phyloP scores from a whole-genome alignment of 1,140 invertebrate genomes.

The Drosophila gunungcola region DNA sequence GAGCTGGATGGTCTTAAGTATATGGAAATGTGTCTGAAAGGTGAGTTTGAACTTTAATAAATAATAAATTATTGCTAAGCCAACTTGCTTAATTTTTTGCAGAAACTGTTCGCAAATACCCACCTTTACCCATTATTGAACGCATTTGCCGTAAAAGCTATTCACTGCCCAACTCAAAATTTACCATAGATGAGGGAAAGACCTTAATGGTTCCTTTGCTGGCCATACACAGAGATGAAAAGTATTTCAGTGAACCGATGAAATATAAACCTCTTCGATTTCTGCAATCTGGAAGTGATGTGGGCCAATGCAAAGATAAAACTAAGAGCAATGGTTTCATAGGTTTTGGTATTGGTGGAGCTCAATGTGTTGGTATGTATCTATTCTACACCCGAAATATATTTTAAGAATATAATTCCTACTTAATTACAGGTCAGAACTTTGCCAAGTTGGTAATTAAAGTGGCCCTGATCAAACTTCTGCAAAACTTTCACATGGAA shows the following conservation, averaged over 20 bases:
- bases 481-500: conserved; percentile 65
- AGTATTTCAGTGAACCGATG: conserved; percentile 87
- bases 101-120: conserved; percentile 85
- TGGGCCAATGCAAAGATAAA: conserved; percentile 1
- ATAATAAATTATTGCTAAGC: too few relatives aligned
- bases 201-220: conserved; percentile 71
- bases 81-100: conserved; percentile 3
- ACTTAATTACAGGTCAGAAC: conserved; percentile 61
- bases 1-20: conserved; percentile 61
- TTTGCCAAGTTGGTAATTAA: conserved; percentile 77
- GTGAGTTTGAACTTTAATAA: conserved; percentile 10
- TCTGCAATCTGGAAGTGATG: conserved; percentile 41
- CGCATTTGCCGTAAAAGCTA: conserved; percentile 70
- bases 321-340: conserved; percentile 42
- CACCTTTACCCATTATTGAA: conserved; percentile 78
- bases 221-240: conserved; percentile 86
- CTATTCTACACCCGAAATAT: background rate
- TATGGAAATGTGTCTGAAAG: conserved; percentile 75
- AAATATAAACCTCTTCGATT: conserved; percentile 87
- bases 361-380: conserved; percentile 69
- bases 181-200: conserved; percentile 79
- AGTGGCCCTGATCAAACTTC: conserved; percentile 64
- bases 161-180: conserved; percentile 56
- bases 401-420: background rate
- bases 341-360: conserved; percentile 65